Evolutionary conservation across 2,113 vertebrate genomes (phyloP).

Genomic region (Macheiramphus alcinus): DNA sequence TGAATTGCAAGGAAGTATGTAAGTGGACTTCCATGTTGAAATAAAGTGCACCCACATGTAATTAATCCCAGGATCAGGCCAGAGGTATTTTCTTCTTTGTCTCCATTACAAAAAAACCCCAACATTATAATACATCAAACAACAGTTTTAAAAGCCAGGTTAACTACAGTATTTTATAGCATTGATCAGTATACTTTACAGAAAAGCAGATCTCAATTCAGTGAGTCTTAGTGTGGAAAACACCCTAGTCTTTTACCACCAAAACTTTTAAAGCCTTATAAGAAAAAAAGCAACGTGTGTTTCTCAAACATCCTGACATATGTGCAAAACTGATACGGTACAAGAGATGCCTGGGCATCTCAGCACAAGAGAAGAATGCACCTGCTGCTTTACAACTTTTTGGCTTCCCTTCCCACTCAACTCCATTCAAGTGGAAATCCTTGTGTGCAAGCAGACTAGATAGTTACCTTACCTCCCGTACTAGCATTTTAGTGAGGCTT

Average conservation of each 20-base stretch:
- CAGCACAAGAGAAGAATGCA: not conserved
- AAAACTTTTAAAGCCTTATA: not conserved
- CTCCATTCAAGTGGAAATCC: not conserved
- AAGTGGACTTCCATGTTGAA: not conserved
- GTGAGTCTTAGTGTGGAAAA: not conserved
- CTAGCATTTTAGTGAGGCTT: not conserved
- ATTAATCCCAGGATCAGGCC: not conserved
- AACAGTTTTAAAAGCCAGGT: not conserved
- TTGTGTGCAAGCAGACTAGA: not conserved
- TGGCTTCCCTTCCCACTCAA: not conserved
- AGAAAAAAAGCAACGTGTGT: not conserved
- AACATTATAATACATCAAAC: not conserved
- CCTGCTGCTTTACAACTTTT: not conserved
- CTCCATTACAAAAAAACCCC: not conserved
- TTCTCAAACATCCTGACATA: not conserved
- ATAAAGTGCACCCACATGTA: not conserved
- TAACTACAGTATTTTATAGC: not conserved
- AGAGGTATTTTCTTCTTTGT: not conserved
- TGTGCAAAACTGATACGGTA: not conserved
- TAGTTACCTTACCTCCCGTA: not conserved
- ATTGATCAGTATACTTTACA: not conserved
- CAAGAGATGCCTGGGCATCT: not conserved
- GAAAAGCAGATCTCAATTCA: not conserved
- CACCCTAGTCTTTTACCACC: not conserved
- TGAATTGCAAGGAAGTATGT: not conserved